Conservation (phyloP, 2,888 invertebrate genomes). For the Prionchulus punctatus region DNA sequence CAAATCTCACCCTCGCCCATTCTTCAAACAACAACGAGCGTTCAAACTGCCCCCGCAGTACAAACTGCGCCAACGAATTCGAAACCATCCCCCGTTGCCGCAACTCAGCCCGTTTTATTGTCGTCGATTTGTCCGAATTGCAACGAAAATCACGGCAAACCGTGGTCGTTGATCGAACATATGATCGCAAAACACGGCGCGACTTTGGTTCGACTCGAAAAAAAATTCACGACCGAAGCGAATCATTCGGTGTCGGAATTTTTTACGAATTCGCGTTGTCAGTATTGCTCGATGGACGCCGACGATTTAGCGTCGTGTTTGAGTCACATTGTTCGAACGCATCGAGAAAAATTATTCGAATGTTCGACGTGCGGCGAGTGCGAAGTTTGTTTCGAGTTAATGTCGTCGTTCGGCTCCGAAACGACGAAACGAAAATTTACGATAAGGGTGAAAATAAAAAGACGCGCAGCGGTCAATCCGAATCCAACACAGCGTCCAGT, state of each 20-base stretch:
- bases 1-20: no score
- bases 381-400: not conserved
- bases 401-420: not conserved
- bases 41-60: no score
- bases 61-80: no score
- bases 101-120: not conserved
- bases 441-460: not conserved
- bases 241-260: no score
- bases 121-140: not conserved
- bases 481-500: no score
- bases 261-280: no score
- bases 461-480: no score
- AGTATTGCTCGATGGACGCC: no score
- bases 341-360: not conserved
- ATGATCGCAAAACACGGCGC: not conserved
- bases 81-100: no score
- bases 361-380: not conserved
- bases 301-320: no score
- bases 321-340: not conserved
- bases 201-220: not conserved
- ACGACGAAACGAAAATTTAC: not conserved
- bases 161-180: constrained; percentile 2
- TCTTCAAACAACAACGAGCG: no score
- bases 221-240: no score
- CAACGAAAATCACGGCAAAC: not conserved